phyloP scores from a whole-genome alignment of 2,888 invertebrate genomes.

The Axea sp. region DNA sequence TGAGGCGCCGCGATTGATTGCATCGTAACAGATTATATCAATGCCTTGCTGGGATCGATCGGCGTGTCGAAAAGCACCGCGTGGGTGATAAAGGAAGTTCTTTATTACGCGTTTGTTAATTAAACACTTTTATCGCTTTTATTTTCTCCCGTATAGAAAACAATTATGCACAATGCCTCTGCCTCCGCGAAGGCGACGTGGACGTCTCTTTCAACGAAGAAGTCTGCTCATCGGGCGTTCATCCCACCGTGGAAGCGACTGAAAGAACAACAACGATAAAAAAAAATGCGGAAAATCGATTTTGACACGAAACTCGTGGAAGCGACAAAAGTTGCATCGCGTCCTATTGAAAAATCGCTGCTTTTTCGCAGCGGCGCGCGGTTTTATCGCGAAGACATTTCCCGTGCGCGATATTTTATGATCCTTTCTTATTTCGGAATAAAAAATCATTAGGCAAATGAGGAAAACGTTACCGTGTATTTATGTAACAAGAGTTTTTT shows the following conservation, averaged over 20 bases:
- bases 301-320: too few species aligned
- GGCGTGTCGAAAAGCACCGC: constrained; percentile 14
- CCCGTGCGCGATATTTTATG: not conserved
- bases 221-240: too few species aligned
- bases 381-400: too few species aligned
- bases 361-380: too few species aligned
- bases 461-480: constrained; percentile 26
- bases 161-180: not conserved
- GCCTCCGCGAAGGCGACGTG: too few species aligned
- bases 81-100: constrained; percentile 29
- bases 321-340: too few species aligned
- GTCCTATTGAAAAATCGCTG: too few species aligned
- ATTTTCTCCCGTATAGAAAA: not conserved
- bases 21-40: constrained; percentile 32
- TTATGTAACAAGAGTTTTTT: constrained; percentile 15
- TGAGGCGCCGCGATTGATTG: constrained; percentile 30
- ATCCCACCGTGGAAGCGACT: too few species aligned
- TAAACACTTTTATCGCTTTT: too few species aligned
- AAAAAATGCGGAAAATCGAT: too few species aligned
- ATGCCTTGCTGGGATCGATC: constrained; percentile 16
- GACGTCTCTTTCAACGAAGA: too few species aligned
- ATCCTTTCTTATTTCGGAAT: constrained; percentile 5
- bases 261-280: too few species aligned
- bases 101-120: constrained; percentile 14
- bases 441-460: constrained; percentile 11